Base-by-base conservation (phyloP, 2,888 invertebrate genomes). In the Nudaria mundana region DNA sequence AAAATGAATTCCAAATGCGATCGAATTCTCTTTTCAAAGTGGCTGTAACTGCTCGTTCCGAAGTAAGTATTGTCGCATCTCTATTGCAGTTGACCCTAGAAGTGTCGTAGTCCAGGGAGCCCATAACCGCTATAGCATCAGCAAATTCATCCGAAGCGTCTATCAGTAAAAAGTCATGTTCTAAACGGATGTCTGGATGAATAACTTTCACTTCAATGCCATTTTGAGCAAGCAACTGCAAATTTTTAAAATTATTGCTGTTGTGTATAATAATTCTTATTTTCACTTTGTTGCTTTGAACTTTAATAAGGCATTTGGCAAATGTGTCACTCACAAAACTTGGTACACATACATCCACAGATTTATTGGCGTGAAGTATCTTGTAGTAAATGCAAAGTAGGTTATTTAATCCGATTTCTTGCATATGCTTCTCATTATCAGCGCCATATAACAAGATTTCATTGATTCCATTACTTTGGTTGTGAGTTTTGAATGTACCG, bases 401-500 rank as follows among this genome's bases (percentile, higher is more conserved):
- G 52, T 84, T 81, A 37, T 74, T 68, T 15, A 76, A 49, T 8
- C 76, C 80, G 10, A 66, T 50, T 58, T 74, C 51, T 39, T 63
- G 59, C 31, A 47, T 68, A 18, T 45, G 48, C 16, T 66, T 58
- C 35, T 68, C 65, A 20, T 72, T 62, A 3, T 64, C 63, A 6
- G 58, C 64, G 30, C 81, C 81, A 43, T 81, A 81, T 25, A 82
- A 65, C 33, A 84, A 54, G 1, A 84, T 63, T 59, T 80, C 76
- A 54, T 81, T 78, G 7, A 81, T 63, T 1, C 49, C 40, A 5
- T 33, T 23, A 2, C 70, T 66, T 37, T 25, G 37, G n/a, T 26
- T 40, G 8, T 31, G 37, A 20, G 12, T 37, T 41, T 30, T 40
- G 23, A 44, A 42, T 15, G 33, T 8, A 25, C 7, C 28, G 20